Evolutionary conservation across 2,113 vertebrate species (phyloP), one percentile per base, ranked within the genome.

Genomic region (Anoplopoma fimbria): DNA sequence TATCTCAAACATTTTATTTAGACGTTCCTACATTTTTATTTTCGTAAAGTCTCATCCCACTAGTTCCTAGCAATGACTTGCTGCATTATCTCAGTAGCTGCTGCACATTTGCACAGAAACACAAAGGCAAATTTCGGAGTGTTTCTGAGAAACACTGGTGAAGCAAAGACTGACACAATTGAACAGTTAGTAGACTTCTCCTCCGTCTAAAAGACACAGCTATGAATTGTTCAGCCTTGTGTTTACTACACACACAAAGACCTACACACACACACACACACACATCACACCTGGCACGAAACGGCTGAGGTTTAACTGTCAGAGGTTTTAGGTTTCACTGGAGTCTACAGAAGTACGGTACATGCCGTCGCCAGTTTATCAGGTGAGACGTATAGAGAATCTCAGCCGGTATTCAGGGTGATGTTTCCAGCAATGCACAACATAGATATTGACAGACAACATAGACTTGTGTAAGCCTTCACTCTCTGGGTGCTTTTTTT

Each of bases 321-420:
- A 89, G 40, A 61, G 25, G 90, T 88, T 78, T 93, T 86, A 79
- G 83, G 80, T 93, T 93, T 93, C 89, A 88, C 83, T 70, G 62
- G 23, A 70, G 65, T 76, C 81, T 29, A 75, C 79, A 61, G 74
- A 69, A 40, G 60, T 36, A 51, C 61, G 55, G 63, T 38, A 65
- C 60, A 64, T 36, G 51, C 70, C 47, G 36, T 58, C 47, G 51
- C 31, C 27, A n/a, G 67, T 81, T 85, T 29, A 87, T 77, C 77
- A 23, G 81, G 75, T 81, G 74, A 76, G 73, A 74, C 33, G 72
- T 38, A 73, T 47, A 53, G 64, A 70, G 40, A 78, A 83, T 74
- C 61, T 81, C 64, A 62, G 55, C 47, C 42, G 55, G 49, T 55
- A 72, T 80, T 79, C 40, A 6, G 61, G 17, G 38, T 69, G 79